These are phyloP conservation scores for Toxotes lorentzi DNA, from an alignment of 2,797 vertebrate genomes.

Conservation along the genomic window DNA sequence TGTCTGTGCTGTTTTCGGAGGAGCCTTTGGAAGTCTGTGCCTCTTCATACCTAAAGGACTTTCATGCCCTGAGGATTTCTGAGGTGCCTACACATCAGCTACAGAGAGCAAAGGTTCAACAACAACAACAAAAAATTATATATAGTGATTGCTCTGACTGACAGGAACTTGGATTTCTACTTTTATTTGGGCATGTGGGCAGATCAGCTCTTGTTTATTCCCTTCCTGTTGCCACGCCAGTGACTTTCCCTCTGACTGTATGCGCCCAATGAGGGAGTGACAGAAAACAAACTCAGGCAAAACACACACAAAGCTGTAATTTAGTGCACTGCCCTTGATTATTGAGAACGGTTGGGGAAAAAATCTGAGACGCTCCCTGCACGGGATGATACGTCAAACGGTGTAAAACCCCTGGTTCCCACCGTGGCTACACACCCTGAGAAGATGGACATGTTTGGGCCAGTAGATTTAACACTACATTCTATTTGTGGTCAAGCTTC, in stretches of 20 bases:
- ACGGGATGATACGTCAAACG: background rate
- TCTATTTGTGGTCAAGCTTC: background rate
- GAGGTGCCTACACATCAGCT: background rate
- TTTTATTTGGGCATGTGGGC: slow-evolving; percentile 19
- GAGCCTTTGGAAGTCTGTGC: background rate
- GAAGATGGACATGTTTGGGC: background rate
- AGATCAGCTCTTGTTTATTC: slow-evolving; percentile 14
- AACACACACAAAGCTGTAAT: background rate
- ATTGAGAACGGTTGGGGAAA: background rate
- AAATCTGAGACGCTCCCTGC: background rate
- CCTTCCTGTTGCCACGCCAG: slow-evolving; percentile 16
- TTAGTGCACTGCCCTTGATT: slow-evolving; percentile 8
- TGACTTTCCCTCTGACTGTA: background rate
- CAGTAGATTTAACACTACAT: background rate
- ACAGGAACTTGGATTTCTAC: slow-evolving; percentile 11
- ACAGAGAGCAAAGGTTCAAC: background rate
- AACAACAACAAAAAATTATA: no score
- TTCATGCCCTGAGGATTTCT: background rate
- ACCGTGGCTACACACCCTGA: background rate
- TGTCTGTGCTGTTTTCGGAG: background rate
- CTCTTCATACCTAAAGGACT: background rate
- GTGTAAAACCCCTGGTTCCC: background rate
- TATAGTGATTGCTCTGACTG: background rate
- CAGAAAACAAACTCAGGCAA: slow-evolving; percentile 12
- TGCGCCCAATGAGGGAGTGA: background rate